These are phyloP conservation scores for Alloscopus bannaensis DNA, from an alignment of 2,888 invertebrate species.

Conservation along the genomic window DNA sequence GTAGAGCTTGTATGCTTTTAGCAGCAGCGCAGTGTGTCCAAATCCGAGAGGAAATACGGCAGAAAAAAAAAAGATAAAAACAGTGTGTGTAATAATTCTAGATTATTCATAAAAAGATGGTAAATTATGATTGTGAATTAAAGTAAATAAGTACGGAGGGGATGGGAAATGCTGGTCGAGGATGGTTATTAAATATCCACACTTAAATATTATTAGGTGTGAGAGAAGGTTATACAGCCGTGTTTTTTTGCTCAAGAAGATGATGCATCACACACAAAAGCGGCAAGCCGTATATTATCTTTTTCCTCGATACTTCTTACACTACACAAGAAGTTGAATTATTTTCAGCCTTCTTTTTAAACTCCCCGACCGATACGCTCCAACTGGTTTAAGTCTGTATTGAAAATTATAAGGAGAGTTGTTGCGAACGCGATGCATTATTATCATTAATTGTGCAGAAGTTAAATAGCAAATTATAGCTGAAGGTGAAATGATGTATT, in stretches of 20 bases:
- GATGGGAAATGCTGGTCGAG: slow-evolving; percentile 26
- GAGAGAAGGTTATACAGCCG: slow-evolving; percentile 33
- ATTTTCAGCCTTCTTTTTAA: slow-evolving; percentile 28
- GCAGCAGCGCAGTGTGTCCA: background rate
- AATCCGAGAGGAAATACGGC: slow-evolving; percentile 46
- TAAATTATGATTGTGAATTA: slow-evolving; percentile 14
- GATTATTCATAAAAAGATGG: slow-evolving; percentile 9
- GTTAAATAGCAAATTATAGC: slow-evolving; percentile 55
- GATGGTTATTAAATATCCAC: slow-evolving; percentile 48
- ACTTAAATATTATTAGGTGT: slow-evolving; percentile 46
- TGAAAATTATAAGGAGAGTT: slow-evolving; percentile 40
- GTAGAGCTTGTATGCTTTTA: slow-evolving; percentile 1
- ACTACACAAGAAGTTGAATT: slow-evolving; percentile 22
- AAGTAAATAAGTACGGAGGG: slow-evolving; percentile 18
- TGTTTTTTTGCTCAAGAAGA: slow-evolving; percentile 7
- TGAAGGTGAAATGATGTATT: slow-evolving; percentile 62
- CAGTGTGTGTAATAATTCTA: background rate
- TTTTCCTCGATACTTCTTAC: background rate
- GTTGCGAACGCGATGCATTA: slow-evolving; percentile 31
- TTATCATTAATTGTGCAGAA: slow-evolving; percentile 52
- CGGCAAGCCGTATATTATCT: no score
- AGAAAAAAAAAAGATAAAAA: slow-evolving; percentile 22
- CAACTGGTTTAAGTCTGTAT: slow-evolving; percentile 58
- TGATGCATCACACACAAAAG: background rate
- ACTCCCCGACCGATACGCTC: slow-evolving; percentile 40